These are phyloP conservation scores for Himalopsyche tibetana DNA, from an alignment of 2,888 invertebrate species.

Conservation along the genomic window DNA sequence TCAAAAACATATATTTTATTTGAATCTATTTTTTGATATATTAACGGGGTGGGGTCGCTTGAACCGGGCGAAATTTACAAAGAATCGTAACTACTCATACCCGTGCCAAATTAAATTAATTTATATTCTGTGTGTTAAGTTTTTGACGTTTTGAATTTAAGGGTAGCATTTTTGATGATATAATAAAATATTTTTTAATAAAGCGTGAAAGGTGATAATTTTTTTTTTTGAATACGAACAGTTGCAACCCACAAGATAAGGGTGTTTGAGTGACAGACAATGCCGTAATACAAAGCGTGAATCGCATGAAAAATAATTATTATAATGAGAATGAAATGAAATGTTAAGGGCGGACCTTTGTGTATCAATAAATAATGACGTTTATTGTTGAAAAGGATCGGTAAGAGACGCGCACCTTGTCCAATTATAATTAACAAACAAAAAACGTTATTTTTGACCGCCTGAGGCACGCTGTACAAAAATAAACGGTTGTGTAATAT, in stretches of 20 bases:
- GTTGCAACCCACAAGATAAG: slow-evolving; percentile 40
- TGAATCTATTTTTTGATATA: no score
- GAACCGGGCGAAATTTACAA: no score
- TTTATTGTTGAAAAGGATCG: slow-evolving; percentile 40
- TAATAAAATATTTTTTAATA: slow-evolving; percentile 24
- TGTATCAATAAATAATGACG: slow-evolving; percentile 42
- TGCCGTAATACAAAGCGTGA: slow-evolving; percentile 32
- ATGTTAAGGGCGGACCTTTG: slow-evolving; percentile 40
- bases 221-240: slow-evolving; percentile 29
- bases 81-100: no score
- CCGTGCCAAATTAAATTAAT: no score
- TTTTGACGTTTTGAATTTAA: neutral
- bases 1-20: no score
- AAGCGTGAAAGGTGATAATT: slow-evolving; percentile 37
- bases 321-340: slow-evolving; percentile 40
- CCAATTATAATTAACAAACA: slow-evolving; percentile 43
- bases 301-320: slow-evolving; percentile 39
- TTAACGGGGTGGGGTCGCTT: no score
- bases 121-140: neutral
- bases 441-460: slow-evolving; percentile 37
- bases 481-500: no score
- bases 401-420: slow-evolving; percentile 40
- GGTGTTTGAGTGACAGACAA: slow-evolving; percentile 36
- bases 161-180: slow-evolving; percentile 20
- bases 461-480: neutral